Percentiles rank a stretch among this genome's conserved stretches.
phyloP scores from a whole-genome alignment of 1,140 invertebrate genomes.

The Drosophila watanabei region DNA sequence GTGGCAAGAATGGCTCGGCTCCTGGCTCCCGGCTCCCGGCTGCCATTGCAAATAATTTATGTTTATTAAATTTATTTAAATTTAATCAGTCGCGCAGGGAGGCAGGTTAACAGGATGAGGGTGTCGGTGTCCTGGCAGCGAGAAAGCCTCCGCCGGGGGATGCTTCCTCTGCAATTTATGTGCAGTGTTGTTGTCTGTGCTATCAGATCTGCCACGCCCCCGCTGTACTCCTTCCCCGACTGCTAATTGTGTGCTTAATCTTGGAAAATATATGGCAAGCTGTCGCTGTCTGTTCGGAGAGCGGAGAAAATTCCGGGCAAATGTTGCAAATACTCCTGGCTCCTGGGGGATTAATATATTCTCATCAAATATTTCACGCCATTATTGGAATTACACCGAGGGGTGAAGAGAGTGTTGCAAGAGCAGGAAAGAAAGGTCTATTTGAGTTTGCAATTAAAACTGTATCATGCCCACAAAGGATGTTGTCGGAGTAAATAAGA shows the following conservation, averaged over 20 bases:
- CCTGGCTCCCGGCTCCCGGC: constrained; percentile 21
- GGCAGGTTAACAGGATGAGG: constrained; percentile 9
- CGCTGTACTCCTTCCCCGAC: constrained; percentile 11
- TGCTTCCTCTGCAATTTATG: constrained; percentile 79
- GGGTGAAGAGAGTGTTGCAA: background rate
- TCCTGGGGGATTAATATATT: constrained; percentile 80
- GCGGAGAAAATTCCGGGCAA: constrained; percentile 43
- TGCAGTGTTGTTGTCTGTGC: constrained; percentile 66
- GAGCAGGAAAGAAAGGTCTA: constrained; percentile 2
- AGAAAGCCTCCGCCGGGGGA: constrained; percentile 39
- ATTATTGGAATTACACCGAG: constrained; percentile 74
- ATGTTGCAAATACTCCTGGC: constrained; percentile 68
- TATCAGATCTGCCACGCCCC: constrained; percentile 59
- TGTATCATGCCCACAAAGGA: constrained; percentile 3
- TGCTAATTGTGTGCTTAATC: constrained; percentile 84
- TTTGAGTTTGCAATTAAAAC: constrained; percentile 37
- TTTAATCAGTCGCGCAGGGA: constrained; percentile 75
- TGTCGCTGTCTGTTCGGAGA: constrained; percentile 55
- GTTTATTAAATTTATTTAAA: constrained; percentile 85
- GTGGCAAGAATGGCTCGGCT: constrained; percentile 18
- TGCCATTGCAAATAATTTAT: constrained; percentile 83
- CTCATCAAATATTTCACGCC: constrained; percentile 84
- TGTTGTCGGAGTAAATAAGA: background rate
- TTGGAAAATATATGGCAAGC: constrained; percentile 72
- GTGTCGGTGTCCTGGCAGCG: constrained; percentile 15